phyloP scores from a whole-genome alignment of 2,888 invertebrate species.

The Agrotis ipsilon region DNA sequence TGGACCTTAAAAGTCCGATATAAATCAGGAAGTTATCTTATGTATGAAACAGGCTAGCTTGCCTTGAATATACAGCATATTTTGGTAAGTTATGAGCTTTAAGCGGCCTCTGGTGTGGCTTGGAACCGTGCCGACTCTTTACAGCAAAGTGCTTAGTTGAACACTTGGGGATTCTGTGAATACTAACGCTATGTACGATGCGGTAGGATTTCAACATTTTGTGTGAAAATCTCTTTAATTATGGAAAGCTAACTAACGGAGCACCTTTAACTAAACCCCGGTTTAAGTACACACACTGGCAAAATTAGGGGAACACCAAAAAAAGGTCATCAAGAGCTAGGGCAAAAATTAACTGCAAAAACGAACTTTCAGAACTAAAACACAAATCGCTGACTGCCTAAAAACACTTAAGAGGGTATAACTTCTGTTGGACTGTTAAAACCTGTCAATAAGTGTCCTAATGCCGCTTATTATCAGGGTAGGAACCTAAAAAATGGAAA shows the following conservation, averaged over 20 bases:
- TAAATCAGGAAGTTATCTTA: conserved; percentile 24
- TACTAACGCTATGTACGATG: background rate
- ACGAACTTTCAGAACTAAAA: too few relatives aligned
- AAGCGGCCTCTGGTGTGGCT: conserved; percentile 17
- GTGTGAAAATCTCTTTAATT: background rate
- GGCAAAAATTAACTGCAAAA: too few relatives aligned
- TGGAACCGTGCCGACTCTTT: conserved; percentile 45
- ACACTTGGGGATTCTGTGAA: conserved; percentile 1
- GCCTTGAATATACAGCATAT: conserved; percentile 6
- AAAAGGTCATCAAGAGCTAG: too few relatives aligned
- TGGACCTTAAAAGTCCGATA: background rate
- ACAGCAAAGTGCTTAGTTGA: conserved; percentile 10
- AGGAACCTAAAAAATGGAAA: too few relatives aligned
- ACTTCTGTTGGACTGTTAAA: too few relatives aligned
- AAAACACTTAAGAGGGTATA: too few relatives aligned
- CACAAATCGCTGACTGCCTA: too few relatives aligned
- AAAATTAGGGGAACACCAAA: too few relatives aligned
- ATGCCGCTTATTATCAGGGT: too few relatives aligned
- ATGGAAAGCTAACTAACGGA: background rate
- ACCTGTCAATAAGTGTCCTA: too few relatives aligned
- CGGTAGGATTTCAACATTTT: background rate
- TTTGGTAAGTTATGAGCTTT: conserved; percentile 17
- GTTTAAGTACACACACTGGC: too few relatives aligned
- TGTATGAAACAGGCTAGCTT: conserved; percentile 8
- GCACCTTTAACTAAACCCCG: background rate